Evolutionary conservation across 2,888 invertebrate genomes (phyloP).

Genomic region (Zaprionus bogoriensis): DNA sequence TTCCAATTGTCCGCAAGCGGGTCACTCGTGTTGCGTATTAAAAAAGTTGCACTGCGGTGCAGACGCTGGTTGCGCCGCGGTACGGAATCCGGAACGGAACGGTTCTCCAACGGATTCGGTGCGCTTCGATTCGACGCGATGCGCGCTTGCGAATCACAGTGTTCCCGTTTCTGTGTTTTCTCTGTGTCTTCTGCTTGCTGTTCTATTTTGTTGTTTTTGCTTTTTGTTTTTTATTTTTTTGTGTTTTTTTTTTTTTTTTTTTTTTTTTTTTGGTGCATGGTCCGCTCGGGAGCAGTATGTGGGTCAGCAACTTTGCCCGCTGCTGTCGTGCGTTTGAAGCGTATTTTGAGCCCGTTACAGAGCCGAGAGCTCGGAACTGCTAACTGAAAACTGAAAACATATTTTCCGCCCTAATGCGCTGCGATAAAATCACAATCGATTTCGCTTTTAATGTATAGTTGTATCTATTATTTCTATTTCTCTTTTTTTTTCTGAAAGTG

Average conservation of each 20-base stretch:
- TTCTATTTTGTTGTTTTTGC: neutral
- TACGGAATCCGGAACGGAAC: neutral
- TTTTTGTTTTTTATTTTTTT: neutral
- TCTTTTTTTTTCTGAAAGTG: neutral
- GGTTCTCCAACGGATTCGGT: neutral
- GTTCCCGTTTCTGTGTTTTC: neutral
- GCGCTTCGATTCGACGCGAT: neutral
- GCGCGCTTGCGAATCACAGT: neutral
- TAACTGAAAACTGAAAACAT: neutral
- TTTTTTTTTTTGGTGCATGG: neutral
- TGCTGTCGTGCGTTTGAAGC: constrained; percentile 17
- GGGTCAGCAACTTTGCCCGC: constrained; percentile 44
- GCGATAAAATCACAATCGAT: constrained; percentile 2
- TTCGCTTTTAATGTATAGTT: neutral
- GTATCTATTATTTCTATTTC: neutral
- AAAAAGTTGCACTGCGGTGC: constrained; percentile 64
- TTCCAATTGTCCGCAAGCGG: constrained; percentile 78
- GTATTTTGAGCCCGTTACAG: constrained; percentile 13
- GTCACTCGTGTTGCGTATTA: constrained; percentile 78
- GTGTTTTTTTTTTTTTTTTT: neutral
- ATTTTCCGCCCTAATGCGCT: constrained; percentile 3
- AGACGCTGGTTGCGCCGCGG: neutral
- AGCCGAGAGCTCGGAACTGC: neutral
- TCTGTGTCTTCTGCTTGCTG: neutral
- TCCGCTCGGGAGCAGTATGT: too few species aligned